A percentile compares a stretch with the other conserved stretches of the same genome.
Evolutionary conservation across 2,888 invertebrate genomes (phyloP).

Genomic region (Formica aserva): DNA sequence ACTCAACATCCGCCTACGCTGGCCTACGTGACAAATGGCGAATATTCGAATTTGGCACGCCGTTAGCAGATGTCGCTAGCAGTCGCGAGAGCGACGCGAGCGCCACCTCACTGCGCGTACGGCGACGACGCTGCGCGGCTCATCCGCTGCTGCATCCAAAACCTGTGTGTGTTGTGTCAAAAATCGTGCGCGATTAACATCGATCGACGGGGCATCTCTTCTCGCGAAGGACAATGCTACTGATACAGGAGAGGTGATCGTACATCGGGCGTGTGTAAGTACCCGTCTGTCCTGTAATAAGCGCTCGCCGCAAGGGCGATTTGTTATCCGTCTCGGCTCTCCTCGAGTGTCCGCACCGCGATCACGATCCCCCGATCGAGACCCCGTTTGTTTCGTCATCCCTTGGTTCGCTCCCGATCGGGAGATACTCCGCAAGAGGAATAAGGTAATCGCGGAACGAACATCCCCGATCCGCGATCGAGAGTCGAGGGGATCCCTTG

Average conservation of each 20-base stretch:
- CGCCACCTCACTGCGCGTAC: slow-evolving; percentile 66
- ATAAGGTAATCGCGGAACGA: background rate
- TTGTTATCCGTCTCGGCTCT: background rate
- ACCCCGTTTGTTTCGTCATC: background rate
- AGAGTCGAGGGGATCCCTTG: background rate
- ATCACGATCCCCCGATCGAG: background rate
- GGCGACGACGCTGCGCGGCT: slow-evolving; percentile 61
- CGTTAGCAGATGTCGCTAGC: background rate
- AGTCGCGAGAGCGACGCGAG: slow-evolving; percentile 18
- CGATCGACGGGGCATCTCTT: background rate
- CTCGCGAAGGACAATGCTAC: slow-evolving; percentile 62
- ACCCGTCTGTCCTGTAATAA: background rate
- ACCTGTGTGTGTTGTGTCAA: slow-evolving; percentile 59
- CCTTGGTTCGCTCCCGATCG: too few species aligned
- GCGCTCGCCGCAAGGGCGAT: background rate
- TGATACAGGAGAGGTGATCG: slow-evolving; percentile 70
- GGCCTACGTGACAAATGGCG: slow-evolving; percentile 48
- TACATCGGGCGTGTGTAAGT: slow-evolving; percentile 58
- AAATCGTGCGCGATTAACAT: background rate
- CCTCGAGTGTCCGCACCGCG: slow-evolving; percentile 3
- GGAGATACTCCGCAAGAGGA: background rate
- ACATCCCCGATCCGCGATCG: too few species aligned
- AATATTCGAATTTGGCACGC: slow-evolving; percentile 7
- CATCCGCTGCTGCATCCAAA: background rate
- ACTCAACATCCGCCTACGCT: too few species aligned